phyloP scores from a whole-genome alignment of 2,888 invertebrate genomes.

The Tipula unca region DNA sequence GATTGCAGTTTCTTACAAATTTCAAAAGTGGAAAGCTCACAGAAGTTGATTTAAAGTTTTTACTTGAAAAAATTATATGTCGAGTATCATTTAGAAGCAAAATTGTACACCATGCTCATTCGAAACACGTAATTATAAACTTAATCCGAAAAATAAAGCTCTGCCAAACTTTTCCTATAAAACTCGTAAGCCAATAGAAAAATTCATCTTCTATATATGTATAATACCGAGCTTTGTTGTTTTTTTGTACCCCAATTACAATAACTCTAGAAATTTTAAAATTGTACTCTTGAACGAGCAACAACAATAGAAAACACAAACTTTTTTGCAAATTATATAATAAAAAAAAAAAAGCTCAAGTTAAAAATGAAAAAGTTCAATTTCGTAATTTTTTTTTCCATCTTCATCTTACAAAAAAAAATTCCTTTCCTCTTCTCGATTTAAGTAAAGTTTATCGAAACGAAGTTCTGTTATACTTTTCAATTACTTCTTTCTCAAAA shows the following conservation, averaged over 20 bases:
- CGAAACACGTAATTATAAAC: not conserved
- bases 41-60: no score
- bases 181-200: not conserved
- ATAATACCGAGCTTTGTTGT: not conserved
- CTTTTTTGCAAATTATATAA: not conserved
- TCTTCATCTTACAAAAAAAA: not conserved
- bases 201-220: not conserved
- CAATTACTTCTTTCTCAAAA: not conserved
- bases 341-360: not conserved
- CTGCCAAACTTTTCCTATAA: not conserved
- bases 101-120: no score
- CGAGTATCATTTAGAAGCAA: no score
- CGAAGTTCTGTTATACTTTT: not conserved
- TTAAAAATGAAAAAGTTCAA: not conserved
- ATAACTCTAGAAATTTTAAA: not conserved
- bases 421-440: not conserved
- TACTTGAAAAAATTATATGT: no score
- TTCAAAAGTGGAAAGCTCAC: no score
- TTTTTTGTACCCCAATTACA: not conserved
- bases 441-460: not conserved
- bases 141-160: not conserved
- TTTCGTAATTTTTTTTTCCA: not conserved
- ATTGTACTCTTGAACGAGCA: not conserved
- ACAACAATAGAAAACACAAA: not conserved
- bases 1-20: no score